Evolutionary conservation across 2,888 invertebrate species (phyloP), one percentile per base, ranked within the genome.

Genomic region (Luperina nickerlii): DNA sequence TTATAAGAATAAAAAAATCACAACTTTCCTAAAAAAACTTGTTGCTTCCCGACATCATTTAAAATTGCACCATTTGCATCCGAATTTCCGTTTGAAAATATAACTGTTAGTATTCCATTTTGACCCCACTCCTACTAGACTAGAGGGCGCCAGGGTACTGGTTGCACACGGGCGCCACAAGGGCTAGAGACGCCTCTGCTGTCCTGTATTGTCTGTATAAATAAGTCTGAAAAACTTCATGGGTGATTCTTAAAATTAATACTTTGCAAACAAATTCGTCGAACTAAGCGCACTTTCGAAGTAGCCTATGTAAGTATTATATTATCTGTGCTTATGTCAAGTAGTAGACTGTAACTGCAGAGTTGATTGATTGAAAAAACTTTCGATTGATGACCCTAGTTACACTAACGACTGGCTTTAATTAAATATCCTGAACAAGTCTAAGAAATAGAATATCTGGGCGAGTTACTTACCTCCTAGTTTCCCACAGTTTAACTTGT

Each of bases 401-500:
- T 20, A 48, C 24, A 57, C 57, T 57, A 57, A 57, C 24, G 0
- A 24, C 20, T 54, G 20, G 20, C n/a, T 20, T 13, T 24, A 24
- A 7, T 24, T 45, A 57, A 62, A 62, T 60, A 62, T 32, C 45
- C 24, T 45, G 9, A 15, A 32, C 7, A 32, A 48, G 62, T 51
- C 6, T 38, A 38, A 63, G 27, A 20, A 24, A 42, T 42, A 18
- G 3, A 38, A 38, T 38, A 42, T 57, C 8, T 32, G 20, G 24
- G 0, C 2, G 5, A 4, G n/a, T 15, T 18, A 66, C 67, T 87
- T 92, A 98, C 98, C 98, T 99, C 93, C 99, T 97, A 8, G 98
- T 98, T 95, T 99, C 99, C 99, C 99, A 99, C 72, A 99, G 97
- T 95, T 99, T 99, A 81, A 99, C 98, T 83, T 98, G 97, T 87